A percentile compares a stretch with the other conserved stretches of the same genome.
These are phyloP conservation scores for Lepidurus apus DNA, from an alignment of 1,140 invertebrate species.

Conservation along the genomic window DNA sequence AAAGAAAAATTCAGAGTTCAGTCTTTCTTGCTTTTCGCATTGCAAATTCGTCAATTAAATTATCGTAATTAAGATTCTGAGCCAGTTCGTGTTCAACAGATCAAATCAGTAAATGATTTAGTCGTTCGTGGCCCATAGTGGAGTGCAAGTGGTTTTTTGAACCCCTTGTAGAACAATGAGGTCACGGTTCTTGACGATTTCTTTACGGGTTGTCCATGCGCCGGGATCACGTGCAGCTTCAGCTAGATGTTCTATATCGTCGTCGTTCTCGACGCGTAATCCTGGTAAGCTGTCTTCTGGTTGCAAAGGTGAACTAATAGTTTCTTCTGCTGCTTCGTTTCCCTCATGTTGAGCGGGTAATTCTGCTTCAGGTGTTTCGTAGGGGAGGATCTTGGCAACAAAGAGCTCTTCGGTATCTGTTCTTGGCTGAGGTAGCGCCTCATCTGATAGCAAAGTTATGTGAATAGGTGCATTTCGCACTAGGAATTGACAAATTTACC, in stretches of 20 bases:
- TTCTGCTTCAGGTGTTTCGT: background rate
- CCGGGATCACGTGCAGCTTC: slow-evolving; percentile 13
- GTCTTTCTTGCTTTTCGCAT: too few species aligned
- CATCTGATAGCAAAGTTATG: background rate
- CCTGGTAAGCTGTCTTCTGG: background rate
- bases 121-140: too few species aligned
- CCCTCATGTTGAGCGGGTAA: background rate
- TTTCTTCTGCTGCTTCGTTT: background rate
- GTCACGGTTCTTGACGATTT: slow-evolving; percentile 25
- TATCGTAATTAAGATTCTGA: too few species aligned
- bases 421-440: background rate
- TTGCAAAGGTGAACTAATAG: background rate
- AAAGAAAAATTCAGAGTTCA: too few species aligned
- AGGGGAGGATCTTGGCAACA: background rate
- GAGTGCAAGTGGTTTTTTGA: too few species aligned
- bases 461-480: background rate
- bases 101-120: too few species aligned
- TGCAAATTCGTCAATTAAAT: too few species aligned
- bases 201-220: slow-evolving; percentile 27
- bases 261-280: background rate
- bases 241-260: background rate
- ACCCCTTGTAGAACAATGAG: slow-evolving; percentile 23
- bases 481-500: background rate
- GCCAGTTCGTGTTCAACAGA: too few species aligned
- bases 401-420: background rate